phyloP scores from a whole-genome alignment of 2,797 vertebrate species.

The Scolopax rusticola region DNA sequence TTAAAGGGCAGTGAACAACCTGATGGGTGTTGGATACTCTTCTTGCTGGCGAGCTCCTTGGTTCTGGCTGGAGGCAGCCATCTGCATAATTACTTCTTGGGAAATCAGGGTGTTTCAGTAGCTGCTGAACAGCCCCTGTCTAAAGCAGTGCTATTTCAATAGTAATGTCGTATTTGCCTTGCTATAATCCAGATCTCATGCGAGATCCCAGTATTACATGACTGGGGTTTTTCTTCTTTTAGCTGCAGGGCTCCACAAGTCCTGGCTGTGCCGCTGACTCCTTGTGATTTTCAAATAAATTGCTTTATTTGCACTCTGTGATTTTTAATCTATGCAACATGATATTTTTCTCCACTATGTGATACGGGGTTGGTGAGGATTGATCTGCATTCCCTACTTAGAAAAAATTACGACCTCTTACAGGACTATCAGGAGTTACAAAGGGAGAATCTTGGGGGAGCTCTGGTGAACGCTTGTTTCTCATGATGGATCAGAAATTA shows the following conservation, averaged over 20 bases:
- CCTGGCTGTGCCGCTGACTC: neutral
- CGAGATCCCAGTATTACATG: neutral
- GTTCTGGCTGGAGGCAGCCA: neutral
- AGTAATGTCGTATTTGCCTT: neutral
- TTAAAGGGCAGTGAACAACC: neutral
- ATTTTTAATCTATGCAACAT: neutral
- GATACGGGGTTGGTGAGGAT: neutral
- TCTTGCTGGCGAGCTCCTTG: neutral
- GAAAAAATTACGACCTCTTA: neutral
- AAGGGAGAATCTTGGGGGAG: neutral
- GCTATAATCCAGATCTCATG: neutral
- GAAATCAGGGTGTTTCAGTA: neutral
- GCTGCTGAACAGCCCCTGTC: neutral
- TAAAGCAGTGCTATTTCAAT: neutral
- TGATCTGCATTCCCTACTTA: neutral
- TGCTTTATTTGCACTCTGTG: neutral
- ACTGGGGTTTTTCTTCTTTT: neutral
- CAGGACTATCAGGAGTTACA: neutral
- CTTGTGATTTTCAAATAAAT: neutral
- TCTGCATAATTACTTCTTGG: neutral
- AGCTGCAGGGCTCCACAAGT: fast-evolving
- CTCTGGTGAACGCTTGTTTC: neutral
- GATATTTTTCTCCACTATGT: neutral
- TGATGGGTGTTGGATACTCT: neutral
- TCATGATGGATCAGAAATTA: neutral